Evolutionary conservation across 2,888 invertebrate species (phyloP), one percentile per base, ranked within the genome.

Genomic region (Cephonodes hylas): DNA sequence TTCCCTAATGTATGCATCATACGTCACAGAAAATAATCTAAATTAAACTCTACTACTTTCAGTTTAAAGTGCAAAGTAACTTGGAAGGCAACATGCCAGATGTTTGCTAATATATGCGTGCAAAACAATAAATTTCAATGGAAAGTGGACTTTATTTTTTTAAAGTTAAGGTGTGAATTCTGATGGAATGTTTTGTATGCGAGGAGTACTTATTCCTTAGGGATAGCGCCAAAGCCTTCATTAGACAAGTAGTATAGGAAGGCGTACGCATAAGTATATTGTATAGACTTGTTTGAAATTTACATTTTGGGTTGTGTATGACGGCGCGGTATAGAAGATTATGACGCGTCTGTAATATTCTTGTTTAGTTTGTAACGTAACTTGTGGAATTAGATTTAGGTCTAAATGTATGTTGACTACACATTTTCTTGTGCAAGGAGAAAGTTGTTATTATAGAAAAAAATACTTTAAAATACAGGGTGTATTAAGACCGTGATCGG

Each of bases 201-300:
- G 61, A 63, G 45, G 63, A 67, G 66, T 67, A 64, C 72, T 67
- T 66, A 65, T 71, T 74, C 71, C 72, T 73, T 71, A 57, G 75
- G 72, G 74, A 72, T 76, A 76, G 72, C 77, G 74, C 73, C 74
- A 79, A 75, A 77, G 79, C 76, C 76, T 81, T 81, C 82, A 80
- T 81, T 80, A 83, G 78, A 75, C 76, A 71, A 73, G 76, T 72
- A 75, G 74, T 74, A 69, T 75, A 72, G 73, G 73, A 72, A 69
- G 61, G 72, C 73, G 70, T 70, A 74, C 67, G 73, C 75, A 70
- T 73, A 73, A 68, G 76, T 75, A 38, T 44, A 18, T 38, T 38
- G 20, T 38, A 69, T 15, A n/a, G 25, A 27, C 27, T 18, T 31
- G 46, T 53, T 18, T 15, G 18, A 10, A 18, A 44, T 53, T 31